Percentiles rank a stretch among this genome's conserved stretches.
phyloP scores from a whole-genome alignment of 2,888 invertebrate species.

The Phoronis australis region DNA sequence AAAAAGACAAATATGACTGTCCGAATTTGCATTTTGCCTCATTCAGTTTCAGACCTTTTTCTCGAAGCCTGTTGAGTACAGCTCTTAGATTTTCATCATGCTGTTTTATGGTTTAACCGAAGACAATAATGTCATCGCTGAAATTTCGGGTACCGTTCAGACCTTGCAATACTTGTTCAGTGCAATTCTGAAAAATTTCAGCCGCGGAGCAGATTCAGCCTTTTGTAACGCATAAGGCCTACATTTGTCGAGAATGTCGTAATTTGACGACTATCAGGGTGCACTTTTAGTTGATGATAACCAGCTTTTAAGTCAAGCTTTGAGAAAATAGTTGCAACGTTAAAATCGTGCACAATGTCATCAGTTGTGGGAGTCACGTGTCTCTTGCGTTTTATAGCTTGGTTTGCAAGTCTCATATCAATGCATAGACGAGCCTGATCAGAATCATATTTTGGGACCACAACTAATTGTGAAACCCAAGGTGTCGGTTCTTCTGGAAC shows the following conservation, averaged over 20 bases:
- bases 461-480: constrained; percentile 27
- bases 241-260: no score
- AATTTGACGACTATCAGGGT: constrained; percentile 13
- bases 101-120: constrained; percentile 8
- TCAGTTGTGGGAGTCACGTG: no score
- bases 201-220: constrained; percentile 15
- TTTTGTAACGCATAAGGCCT: constrained; percentile 16
- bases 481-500: constrained; percentile 24
- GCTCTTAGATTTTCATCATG: constrained; percentile 11
- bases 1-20: constrained; percentile 1
- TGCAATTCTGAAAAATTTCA: constrained; percentile 15
- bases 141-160: constrained; percentile 13
- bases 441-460: constrained; percentile 19
- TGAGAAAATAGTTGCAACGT: constrained; percentile 14
- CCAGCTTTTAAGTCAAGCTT: constrained; percentile 18
- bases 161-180: constrained; percentile 12
- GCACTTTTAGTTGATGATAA: constrained; percentile 16
- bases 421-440: constrained; percentile 22
- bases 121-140: constrained; percentile 17
- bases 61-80: constrained; percentile 9
- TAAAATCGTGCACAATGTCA: constrained; percentile 18
- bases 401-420: no score
- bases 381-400: no score
- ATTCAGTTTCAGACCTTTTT: constrained; percentile 15
- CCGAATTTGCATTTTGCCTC: constrained; percentile 14